These are phyloP conservation scores for Dolichopus griseipennis DNA, from an alignment of 2,888 invertebrate genomes.

Conservation along the genomic window DNA sequence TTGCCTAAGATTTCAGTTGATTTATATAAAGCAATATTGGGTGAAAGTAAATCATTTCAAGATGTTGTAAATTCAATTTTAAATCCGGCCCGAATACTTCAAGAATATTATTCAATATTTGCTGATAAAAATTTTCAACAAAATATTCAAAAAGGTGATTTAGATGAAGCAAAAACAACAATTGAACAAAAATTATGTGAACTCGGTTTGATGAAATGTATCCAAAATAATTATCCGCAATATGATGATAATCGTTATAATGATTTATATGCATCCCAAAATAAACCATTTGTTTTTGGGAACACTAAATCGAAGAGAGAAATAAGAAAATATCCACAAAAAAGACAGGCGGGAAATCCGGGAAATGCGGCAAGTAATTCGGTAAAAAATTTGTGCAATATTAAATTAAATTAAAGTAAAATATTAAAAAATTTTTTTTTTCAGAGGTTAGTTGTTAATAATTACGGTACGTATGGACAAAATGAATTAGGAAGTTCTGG, in stretches of 20 bases:
- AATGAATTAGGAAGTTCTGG: neutral
- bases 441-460: neutral
- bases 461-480: neutral
- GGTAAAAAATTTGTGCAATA: too few species aligned
- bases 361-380: neutral
- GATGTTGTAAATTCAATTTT: neutral
- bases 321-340: neutral
- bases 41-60: conserved; percentile 6
- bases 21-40: neutral
- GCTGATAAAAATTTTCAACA: neutral
- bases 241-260: neutral
- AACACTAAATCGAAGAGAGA: neutral
- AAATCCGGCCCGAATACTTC: neutral
- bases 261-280: neutral
- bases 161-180: neutral
- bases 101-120: neutral
- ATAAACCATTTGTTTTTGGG: neutral
- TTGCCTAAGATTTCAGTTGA: neutral
- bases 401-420: too few species aligned
- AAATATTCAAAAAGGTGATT: neutral
- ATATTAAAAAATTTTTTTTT: neutral
- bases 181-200: conserved; percentile 1
- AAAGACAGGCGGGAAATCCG: neutral
- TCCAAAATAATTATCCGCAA: neutral
- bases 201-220: neutral